Conservation (phyloP, 2,113 vertebrate species). For the Thamnaconus septentrionalis region DNA sequence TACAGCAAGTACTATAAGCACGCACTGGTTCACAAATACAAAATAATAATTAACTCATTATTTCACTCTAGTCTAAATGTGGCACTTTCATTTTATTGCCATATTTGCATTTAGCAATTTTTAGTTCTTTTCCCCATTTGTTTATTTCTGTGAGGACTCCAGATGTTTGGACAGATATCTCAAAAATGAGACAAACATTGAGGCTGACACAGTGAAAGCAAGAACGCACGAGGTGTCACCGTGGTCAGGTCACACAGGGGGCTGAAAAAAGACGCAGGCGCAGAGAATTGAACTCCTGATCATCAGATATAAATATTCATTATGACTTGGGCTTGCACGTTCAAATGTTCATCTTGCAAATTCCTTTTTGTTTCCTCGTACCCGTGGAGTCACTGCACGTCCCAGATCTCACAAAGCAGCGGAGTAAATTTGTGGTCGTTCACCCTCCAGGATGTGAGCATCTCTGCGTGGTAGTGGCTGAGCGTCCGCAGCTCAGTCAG, state of each 20-base stretch:
- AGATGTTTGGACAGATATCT: neutral
- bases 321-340: constrained; percentile 5
- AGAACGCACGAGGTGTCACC: constrained; percentile 1
- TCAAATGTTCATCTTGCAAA: constrained; percentile 17
- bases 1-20: neutral
- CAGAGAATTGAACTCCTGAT: constrained; percentile 9
- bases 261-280: constrained; percentile 1
- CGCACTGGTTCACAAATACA: constrained; percentile 7
- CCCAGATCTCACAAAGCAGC: constrained; percentile 98
- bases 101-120: constrained; percentile 15
- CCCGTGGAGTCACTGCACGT: constrained; percentile 82
- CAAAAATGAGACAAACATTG: neutral
- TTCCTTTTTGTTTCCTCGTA: neutral
- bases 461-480: constrained; percentile 93
- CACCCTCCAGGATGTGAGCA: constrained; percentile 93
- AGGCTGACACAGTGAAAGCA: constrained; percentile 9
- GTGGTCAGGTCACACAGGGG: constrained; percentile 1
- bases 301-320: constrained; percentile 16
- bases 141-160: neutral
- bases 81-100: neutral
- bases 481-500: constrained; percentile 94
- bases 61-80: constrained; percentile 8
- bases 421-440: constrained; percentile 97
- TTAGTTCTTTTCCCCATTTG: constrained; percentile 47
- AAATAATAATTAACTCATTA: constrained; percentile 10